These are phyloP conservation scores for Drosophila nr. medialis DNA, from an alignment of 2,888 invertebrate species.

Conservation along the genomic window DNA sequence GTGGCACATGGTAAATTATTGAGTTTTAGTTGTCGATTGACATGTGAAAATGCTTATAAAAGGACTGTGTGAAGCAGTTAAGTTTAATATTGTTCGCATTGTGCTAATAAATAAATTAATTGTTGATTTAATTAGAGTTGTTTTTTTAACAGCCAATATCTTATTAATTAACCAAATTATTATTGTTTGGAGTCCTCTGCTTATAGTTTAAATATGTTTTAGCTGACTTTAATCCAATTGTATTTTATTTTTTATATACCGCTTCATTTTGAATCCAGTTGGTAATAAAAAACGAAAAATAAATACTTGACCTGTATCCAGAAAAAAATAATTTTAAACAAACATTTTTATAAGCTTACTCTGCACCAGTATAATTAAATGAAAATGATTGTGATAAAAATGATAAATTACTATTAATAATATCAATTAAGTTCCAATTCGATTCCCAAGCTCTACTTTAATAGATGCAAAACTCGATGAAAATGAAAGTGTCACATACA, in stretches of 20 bases:
- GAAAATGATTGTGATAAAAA: neutral
- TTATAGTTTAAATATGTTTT: neutral
- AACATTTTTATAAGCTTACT: too few relatives aligned
- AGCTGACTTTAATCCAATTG: neutral
- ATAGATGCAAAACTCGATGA: slow-evolving; percentile 33
- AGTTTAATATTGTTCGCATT: slow-evolving; percentile 36
- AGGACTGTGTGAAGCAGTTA: slow-evolving; percentile 68
- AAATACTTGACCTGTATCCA: too few relatives aligned
- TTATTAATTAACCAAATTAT: slow-evolving; percentile 9
- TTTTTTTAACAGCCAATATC: slow-evolving; percentile 31
- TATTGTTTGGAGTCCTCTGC: neutral
- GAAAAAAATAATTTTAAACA: too few relatives aligned
- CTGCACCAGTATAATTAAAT: neutral
- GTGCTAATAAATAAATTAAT: slow-evolving; percentile 57
- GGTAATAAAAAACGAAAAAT: fast-evolving
- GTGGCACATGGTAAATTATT: slow-evolving; percentile 57
- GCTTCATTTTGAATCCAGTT: too few relatives aligned
- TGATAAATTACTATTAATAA: slow-evolving; percentile 6
- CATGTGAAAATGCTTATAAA: slow-evolving; percentile 75
- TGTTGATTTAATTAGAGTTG: slow-evolving; percentile 34
- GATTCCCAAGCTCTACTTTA: neutral
- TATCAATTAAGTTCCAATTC: slow-evolving; percentile 16
- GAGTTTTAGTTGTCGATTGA: slow-evolving; percentile 65
- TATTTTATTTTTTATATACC: too few relatives aligned
- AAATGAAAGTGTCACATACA: slow-evolving; percentile 65